Evolutionary conservation across 2,888 invertebrate species (phyloP).

Genomic region (Drosophila emarginata): DNA sequence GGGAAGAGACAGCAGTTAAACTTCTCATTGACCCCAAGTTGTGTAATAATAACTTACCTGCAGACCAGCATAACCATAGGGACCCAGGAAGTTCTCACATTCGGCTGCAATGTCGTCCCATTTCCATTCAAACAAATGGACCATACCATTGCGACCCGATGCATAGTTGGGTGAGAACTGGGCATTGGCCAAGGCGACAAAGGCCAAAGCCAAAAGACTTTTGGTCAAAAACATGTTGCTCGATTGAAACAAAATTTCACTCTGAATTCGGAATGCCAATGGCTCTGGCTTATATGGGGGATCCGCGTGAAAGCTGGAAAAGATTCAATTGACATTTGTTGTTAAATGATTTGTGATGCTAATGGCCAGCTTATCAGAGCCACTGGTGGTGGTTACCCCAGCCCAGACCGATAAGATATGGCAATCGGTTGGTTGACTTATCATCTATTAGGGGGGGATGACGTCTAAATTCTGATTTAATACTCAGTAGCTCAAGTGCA

Average conservation of each 20-base stretch:
- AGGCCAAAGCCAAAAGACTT: constrained; percentile 42
- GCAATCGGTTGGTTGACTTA: background rate
- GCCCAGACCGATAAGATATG: constrained; percentile 25
- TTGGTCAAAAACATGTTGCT: constrained; percentile 49
- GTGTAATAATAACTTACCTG: constrained; percentile 84
- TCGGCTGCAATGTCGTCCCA: constrained; percentile 91
- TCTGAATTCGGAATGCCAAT: constrained; percentile 29
- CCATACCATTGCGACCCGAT: constrained; percentile 86
- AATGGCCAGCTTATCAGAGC: constrained; percentile 15
- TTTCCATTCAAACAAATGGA: constrained; percentile 92
- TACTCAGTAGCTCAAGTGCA: constrained; percentile 1
- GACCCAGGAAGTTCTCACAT: constrained; percentile 90
- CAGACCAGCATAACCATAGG: constrained; percentile 89
- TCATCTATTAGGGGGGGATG: constrained; percentile 10
- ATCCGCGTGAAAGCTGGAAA: constrained; percentile 3
- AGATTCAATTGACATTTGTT: background rate
- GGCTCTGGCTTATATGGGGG: constrained; percentile 46
- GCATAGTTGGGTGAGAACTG: constrained; percentile 79
- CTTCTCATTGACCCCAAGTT: background rate
- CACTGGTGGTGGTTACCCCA: background rate
- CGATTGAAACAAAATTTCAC: constrained; percentile 33
- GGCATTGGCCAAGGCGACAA: constrained; percentile 61
- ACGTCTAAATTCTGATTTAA: background rate
- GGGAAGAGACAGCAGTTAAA: background rate
- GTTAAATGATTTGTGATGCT: constrained; percentile 44